A percentile compares a stretch with the other conserved stretches of the same genome.
Conservation (phyloP, 2,888 invertebrate species). For the Anticlea derivata region DNA sequence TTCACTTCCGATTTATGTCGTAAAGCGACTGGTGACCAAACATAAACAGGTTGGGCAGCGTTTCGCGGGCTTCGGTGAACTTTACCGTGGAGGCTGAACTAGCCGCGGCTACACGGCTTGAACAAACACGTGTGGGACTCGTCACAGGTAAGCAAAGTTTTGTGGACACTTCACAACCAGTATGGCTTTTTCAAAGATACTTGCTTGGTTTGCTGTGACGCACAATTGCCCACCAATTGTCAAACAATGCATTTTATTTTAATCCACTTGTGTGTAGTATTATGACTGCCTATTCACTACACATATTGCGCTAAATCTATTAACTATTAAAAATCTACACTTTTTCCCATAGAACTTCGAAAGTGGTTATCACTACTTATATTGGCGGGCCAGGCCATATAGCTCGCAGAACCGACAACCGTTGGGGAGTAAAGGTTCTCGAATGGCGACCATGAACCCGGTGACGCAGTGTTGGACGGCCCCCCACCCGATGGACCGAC, state of each 20-base stretch:
- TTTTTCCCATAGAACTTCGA: too few species aligned
- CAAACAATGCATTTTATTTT: slow-evolving; percentile 5
- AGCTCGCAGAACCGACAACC: too few species aligned
- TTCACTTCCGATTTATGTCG: slow-evolving; percentile 55
- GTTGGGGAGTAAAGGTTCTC: too few species aligned
- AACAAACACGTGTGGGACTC: slow-evolving; percentile 67
- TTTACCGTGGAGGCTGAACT: slow-evolving; percentile 53
- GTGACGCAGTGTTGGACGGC: too few species aligned
- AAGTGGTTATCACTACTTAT: too few species aligned
- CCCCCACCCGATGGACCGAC: too few species aligned
- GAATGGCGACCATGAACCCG: too few species aligned
- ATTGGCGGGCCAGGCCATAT: too few species aligned
- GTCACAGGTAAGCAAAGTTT: slow-evolving; percentile 41
- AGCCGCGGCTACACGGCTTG: slow-evolving; percentile 54
- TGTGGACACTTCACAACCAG: slow-evolving; percentile 15
- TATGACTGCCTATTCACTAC: too few species aligned
- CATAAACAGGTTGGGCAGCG: slow-evolving; percentile 50
- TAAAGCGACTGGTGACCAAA: slow-evolving; percentile 34
- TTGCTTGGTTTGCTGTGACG: slow-evolving; percentile 6
- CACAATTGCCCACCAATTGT: slow-evolving; percentile 1
- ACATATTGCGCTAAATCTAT: too few species aligned
- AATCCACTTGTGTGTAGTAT: background rate
- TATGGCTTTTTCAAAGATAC: slow-evolving; percentile 6
- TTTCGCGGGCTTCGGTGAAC: slow-evolving; percentile 65
- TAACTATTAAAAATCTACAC: too few species aligned